phyloP scores from a whole-genome alignment of 2,113 vertebrate genomes.

The Sterna hirundo region DNA sequence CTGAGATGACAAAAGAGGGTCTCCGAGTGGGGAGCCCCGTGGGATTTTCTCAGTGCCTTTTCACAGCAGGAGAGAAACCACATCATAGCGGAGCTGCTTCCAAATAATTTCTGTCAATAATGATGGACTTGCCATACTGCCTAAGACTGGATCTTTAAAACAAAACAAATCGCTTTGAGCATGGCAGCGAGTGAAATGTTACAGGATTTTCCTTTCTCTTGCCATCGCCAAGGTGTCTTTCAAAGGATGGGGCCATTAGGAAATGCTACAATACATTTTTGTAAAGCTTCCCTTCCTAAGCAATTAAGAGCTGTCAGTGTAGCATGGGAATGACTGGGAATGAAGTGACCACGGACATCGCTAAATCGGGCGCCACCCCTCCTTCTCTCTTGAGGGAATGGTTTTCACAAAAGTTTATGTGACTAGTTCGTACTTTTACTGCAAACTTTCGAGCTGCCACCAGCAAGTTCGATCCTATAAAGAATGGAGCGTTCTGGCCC shows the following conservation, averaged over 20 bases:
- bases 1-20: neutral
- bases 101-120: neutral
- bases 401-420: slow-evolving; percentile 14
- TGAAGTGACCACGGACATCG: neutral
- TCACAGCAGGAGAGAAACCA: neutral
- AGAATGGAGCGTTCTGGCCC: slow-evolving; percentile 48
- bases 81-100: neutral
- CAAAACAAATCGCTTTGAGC: neutral
- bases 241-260: neutral
- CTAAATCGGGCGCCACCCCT: slow-evolving; percentile 23
- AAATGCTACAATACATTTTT: neutral
- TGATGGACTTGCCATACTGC: neutral
- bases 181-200: neutral
- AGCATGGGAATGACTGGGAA: neutral
- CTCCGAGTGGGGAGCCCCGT: neutral
- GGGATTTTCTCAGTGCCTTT: neutral
- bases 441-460: slow-evolving; percentile 34
- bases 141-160: neutral
- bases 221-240: neutral
- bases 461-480: slow-evolving; percentile 39
- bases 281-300: neutral
- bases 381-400: neutral
- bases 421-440: slow-evolving; percentile 25
- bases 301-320: neutral
- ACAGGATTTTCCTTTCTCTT: neutral